Percentiles rank a stretch among this genome's conserved stretches.
phyloP scores from a whole-genome alignment of 1,140 invertebrate genomes.

The Planococcus citri region DNA sequence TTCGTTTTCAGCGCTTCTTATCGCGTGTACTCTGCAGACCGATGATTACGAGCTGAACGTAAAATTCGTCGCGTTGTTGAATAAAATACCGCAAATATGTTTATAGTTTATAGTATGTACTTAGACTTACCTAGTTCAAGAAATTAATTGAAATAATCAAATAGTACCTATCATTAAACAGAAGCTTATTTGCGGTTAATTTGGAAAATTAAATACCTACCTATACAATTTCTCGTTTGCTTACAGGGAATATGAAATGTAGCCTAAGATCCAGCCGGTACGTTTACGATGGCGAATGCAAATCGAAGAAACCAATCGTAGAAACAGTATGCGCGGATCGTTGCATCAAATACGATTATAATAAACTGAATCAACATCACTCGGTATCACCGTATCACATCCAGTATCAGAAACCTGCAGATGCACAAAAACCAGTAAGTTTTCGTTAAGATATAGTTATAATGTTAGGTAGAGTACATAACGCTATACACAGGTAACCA shows the following conservation, averaged over 20 bases:
- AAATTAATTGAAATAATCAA: too few relatives aligned
- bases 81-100: too few relatives aligned
- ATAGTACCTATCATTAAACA: too few relatives aligned
- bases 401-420: neutral
- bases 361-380: neutral
- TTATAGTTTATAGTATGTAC: too few relatives aligned
- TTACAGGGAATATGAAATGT: slow-evolving; percentile 21
- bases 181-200: too few relatives aligned
- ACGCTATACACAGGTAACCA: too few relatives aligned
- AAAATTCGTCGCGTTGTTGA: too few relatives aligned
- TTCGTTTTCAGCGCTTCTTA: neutral
- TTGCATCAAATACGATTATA: slow-evolving; percentile 21
- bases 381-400: neutral
- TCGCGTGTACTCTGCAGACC: neutral
- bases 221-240: too few relatives aligned
- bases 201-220: too few relatives aligned
- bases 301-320: slow-evolving; percentile 23
- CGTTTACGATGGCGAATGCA: slow-evolving; percentile 27
- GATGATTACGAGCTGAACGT: neutral
- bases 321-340: slow-evolving; percentile 27
- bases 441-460: neutral
- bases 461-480: too few relatives aligned
- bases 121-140: too few relatives aligned
- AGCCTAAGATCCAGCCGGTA: slow-evolving; percentile 24
- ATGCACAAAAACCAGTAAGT: neutral